A percentile compares a stretch with the other conserved stretches of the same genome.
Evolutionary conservation across 2,888 invertebrate genomes (phyloP).

Genomic region (Julus scandinavius): DNA sequence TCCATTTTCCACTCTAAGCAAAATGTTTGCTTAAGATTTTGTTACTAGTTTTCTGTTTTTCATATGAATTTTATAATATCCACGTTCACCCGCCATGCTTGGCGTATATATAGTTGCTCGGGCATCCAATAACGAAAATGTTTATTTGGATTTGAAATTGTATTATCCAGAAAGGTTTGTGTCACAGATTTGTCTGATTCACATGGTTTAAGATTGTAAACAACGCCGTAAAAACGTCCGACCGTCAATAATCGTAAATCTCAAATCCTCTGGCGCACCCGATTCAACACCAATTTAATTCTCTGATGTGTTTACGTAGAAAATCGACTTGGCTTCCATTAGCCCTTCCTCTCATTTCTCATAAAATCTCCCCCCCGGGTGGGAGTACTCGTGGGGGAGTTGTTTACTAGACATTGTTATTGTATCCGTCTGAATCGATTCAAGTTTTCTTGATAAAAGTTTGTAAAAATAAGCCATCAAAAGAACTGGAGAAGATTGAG

Average conservation of each 20-base stretch:
- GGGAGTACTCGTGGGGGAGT: background rate
- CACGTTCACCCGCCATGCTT: background rate
- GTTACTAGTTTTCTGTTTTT: too few species aligned
- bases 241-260: background rate
- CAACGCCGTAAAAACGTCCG: background rate
- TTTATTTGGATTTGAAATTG: background rate
- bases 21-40: too few species aligned
- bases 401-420: slow-evolving; percentile 1
- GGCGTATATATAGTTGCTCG: background rate
- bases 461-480: background rate
- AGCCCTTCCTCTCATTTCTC: background rate
- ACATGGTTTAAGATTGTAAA: background rate
- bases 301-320: slow-evolving; percentile 1
- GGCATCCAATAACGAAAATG: background rate
- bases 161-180: background rate
- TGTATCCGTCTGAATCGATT: background rate
- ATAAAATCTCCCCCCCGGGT: background rate
- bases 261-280: background rate
- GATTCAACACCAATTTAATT: slow-evolving; percentile 1
- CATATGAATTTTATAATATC: too few species aligned
- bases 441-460: background rate
- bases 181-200: background rate
- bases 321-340: background rate
- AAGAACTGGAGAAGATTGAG: background rate
- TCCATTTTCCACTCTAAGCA: too few species aligned